These are phyloP conservation scores for Aegypius monachus DNA, from an alignment of 2,113 vertebrate species.

Conservation along the genomic window DNA sequence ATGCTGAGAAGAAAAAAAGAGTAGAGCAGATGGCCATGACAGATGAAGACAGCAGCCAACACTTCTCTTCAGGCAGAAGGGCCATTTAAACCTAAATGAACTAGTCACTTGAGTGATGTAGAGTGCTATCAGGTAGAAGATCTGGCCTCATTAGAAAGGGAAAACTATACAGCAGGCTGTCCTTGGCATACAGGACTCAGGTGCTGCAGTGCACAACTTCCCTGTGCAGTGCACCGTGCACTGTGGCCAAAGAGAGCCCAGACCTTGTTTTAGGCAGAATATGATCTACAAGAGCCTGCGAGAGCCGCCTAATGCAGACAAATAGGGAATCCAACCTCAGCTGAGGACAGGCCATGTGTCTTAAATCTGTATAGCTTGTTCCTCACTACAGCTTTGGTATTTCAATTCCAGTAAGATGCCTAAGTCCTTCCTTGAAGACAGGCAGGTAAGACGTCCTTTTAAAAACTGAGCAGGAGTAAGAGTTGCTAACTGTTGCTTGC, in stretches of 20 bases:
- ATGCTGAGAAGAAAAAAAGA: conserved; percentile 43
- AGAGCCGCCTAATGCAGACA: background rate
- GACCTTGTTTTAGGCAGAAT: background rate
- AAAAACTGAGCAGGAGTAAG: background rate
- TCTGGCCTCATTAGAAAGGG: background rate
- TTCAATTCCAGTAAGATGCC: background rate
- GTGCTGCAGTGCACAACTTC: background rate
- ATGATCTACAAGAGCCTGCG: background rate
- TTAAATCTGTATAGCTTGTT: background rate
- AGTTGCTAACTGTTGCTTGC: background rate
- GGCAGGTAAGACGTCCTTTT: background rate
- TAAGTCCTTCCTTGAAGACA: background rate
- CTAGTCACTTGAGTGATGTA: conserved; percentile 28
- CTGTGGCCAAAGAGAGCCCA: background rate
- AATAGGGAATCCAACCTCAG: background rate
- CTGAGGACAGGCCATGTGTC: background rate
- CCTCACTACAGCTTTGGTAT: background rate
- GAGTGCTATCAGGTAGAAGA: conserved; percentile 39
- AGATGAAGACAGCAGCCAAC: conserved; percentile 59
- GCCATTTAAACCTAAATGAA: conserved; percentile 55
- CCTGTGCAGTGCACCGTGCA: background rate
- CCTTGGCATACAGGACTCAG: background rate
- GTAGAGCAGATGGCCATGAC: conserved; percentile 60
- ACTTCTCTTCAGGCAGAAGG: conserved; percentile 37
- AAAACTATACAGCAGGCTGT: background rate